phyloP scores from a whole-genome alignment of 1,140 invertebrate species.

The Lasioglossum albipes region DNA sequence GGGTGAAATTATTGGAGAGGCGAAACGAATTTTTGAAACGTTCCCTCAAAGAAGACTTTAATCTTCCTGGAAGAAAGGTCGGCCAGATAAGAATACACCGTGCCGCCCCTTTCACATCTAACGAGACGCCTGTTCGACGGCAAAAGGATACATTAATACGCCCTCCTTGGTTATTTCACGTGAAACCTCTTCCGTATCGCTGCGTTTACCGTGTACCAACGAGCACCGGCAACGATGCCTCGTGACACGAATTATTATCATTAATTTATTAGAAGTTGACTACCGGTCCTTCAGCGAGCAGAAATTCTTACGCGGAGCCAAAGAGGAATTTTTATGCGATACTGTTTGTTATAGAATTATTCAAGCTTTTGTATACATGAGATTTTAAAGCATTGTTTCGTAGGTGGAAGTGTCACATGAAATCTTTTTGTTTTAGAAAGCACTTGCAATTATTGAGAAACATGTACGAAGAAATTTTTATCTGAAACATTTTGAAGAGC shows the following conservation, averaged over 20 bases:
- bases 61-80: constrained; percentile 31
- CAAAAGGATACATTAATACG: constrained; percentile 39
- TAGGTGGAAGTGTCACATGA: too few species aligned
- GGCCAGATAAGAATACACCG: constrained; percentile 28
- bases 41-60: constrained; percentile 45
- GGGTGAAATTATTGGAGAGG: constrained; percentile 32
- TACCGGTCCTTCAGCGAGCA: too few species aligned
- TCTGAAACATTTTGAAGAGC: too few species aligned
- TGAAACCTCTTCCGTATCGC: neutral
- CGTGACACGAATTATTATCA: neutral
- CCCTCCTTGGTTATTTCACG: neutral
- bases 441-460: too few species aligned
- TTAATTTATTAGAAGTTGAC: too few species aligned
- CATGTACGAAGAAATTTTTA: too few species aligned
- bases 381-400: too few species aligned
- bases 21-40: constrained; percentile 36
- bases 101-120: neutral
- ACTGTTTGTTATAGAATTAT: too few species aligned
- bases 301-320: too few species aligned
- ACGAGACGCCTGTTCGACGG: constrained; percentile 13
- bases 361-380: too few species aligned
- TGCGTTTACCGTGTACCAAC: neutral
- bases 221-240: neutral
- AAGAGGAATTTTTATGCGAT: too few species aligned
- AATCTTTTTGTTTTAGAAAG: too few species aligned